Conservation (phyloP, 2,888 invertebrate genomes). For the Rutpela maculata region DNA sequence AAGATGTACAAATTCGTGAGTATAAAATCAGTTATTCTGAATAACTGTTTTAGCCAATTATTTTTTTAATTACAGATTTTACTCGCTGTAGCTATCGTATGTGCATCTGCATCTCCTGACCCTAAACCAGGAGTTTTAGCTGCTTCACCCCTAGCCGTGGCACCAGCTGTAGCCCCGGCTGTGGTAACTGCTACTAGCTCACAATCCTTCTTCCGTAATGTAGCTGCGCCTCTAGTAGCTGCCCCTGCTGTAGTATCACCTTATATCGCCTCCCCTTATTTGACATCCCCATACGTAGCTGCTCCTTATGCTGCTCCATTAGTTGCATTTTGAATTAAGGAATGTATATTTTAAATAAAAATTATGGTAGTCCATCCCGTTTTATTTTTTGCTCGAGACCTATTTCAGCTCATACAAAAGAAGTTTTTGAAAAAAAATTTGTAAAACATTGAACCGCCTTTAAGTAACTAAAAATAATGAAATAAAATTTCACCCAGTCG, state of each 20-base stretch:
- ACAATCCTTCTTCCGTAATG: constrained; percentile 79
- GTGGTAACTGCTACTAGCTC: constrained; percentile 81
- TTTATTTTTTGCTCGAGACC: too few species aligned
- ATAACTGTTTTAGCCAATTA: too few species aligned
- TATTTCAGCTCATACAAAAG: too few species aligned
- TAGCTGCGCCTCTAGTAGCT: constrained; percentile 70
- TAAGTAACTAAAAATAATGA: too few species aligned
- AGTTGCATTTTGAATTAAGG: not conserved
- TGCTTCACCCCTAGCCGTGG: constrained; percentile 55
- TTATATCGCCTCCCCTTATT: constrained; percentile 56
- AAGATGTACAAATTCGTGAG: constrained; percentile 39
- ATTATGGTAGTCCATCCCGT: not conserved
- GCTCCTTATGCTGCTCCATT: constrained; percentile 10
- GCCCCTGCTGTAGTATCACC: constrained; percentile 68
- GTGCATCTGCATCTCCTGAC: constrained; percentile 49
- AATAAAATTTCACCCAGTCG: too few species aligned
- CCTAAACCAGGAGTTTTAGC: constrained; percentile 69
- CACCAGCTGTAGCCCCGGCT: constrained; percentile 57
- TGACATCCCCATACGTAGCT: not conserved
- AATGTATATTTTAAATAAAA: not conserved
- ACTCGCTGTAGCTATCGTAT: constrained; percentile 11
- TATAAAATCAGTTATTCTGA: not conserved
- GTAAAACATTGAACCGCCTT: too few species aligned
- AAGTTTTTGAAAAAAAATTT: too few species aligned
- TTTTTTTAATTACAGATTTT: constrained; percentile 9